Evolutionary conservation across 2,888 invertebrate species (phyloP).

Genomic region (Oxystoma pomonae): DNA sequence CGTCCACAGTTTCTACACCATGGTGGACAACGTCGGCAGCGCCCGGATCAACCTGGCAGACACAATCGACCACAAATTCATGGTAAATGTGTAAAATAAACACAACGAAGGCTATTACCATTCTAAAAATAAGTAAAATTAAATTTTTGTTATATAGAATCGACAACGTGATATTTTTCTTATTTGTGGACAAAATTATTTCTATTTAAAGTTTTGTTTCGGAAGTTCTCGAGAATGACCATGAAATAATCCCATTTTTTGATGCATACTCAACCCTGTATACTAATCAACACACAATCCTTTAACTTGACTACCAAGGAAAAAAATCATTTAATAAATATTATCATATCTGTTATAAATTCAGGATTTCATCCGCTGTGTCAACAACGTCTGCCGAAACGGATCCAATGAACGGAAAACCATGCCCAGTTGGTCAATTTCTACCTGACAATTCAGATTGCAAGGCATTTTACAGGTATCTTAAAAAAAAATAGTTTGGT

Average conservation of each 20-base stretch:
- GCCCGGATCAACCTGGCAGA: constrained; percentile 6
- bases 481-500: no score
- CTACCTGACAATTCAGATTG: constrained; percentile 66
- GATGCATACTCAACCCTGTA: no score
- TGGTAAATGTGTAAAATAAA: no score
- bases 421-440: constrained; percentile 50
- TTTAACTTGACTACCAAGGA: constrained; percentile 15
- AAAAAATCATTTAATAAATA: constrained; percentile 9
- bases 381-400: constrained; percentile 47
- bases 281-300: no score
- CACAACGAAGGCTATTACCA: constrained; percentile 14
- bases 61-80: background rate
- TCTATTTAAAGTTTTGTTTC: no score
- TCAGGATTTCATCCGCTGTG: constrained; percentile 12
- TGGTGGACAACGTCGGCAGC: constrained; percentile 39
- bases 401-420: constrained; percentile 44
- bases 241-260: no score
- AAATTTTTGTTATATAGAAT: no score
- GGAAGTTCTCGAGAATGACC: no score
- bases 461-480: constrained; percentile 59
- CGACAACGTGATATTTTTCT: no score
- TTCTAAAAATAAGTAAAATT: no score
- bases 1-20: constrained; percentile 32
- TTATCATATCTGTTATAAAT: constrained; percentile 15
- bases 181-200: no score